Percentiles rank a stretch among this genome's conserved stretches.
phyloP scores from a whole-genome alignment of 2,113 vertebrate genomes.

The Equus przewalskii region DNA sequence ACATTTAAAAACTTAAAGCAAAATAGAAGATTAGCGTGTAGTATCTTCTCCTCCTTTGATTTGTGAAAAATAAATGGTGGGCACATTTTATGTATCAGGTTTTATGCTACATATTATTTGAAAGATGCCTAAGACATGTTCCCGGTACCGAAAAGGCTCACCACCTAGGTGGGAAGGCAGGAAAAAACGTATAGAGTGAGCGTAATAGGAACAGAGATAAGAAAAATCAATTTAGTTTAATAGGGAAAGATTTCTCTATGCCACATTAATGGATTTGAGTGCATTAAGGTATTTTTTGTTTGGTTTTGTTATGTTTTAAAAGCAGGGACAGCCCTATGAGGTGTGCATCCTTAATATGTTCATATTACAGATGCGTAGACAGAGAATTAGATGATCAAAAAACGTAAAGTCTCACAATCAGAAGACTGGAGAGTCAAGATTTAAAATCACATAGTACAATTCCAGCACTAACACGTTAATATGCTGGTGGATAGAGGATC shows the following conservation, averaged over 20 bases:
- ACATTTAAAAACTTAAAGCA: neutral
- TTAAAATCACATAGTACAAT: neutral
- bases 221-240: conserved; percentile 20
- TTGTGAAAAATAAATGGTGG: neutral
- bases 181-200: neutral
- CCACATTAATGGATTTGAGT: neutral
- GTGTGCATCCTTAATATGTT: neutral
- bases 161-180: neutral
- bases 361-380: neutral
- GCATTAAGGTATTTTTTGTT: neutral
- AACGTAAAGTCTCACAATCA: neutral
- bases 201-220: neutral
- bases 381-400: neutral
- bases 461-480: neutral
- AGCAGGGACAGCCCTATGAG: neutral
- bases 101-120: conserved; percentile 12
- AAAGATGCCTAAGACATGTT: neutral
- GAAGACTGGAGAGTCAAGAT: neutral
- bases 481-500: neutral
- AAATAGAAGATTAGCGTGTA: neutral
- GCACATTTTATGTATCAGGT: neutral
- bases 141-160: neutral
- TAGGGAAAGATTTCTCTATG: neutral
- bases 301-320: neutral
- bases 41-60: neutral